phyloP scores from a whole-genome alignment of 1,140 invertebrate species.

The Wasmannia auropunctata region DNA sequence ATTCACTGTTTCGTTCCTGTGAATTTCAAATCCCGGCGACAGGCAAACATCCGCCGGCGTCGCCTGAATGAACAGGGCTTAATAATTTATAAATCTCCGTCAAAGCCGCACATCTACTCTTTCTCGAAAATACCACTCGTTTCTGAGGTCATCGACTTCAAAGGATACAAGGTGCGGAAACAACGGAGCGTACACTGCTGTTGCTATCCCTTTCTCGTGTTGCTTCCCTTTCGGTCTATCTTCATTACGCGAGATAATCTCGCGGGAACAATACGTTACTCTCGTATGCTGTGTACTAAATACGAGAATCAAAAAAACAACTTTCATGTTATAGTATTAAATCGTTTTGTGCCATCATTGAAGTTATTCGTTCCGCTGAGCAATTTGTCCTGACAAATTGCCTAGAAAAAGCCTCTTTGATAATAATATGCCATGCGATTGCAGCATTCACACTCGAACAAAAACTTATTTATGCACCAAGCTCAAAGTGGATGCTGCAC shows the following conservation, averaged over 20 bases:
- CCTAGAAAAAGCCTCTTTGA: conserved; percentile 11
- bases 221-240: conserved; percentile 16
- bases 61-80: conserved; percentile 33
- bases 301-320: conserved; percentile 5
- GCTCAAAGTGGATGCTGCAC: background rate
- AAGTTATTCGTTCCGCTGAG: background rate
- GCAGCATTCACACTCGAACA: background rate
- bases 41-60: conserved; percentile 30
- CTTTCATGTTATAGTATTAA: conserved; percentile 9
- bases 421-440: background rate
- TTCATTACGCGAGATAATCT: conserved; percentile 41
- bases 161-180: background rate
- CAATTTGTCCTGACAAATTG: conserved; percentile 35
- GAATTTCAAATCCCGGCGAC: conserved; percentile 45
- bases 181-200: background rate
- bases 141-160: conserved; percentile 26
- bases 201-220: background rate
- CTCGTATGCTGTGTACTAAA: conserved; percentile 10
- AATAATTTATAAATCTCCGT: conserved; percentile 56
- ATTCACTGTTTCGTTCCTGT: conserved; percentile 51
- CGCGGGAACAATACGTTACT: conserved; percentile 19
- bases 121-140: conserved; percentile 18
- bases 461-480: background rate
- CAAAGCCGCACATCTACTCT: conserved; percentile 26
- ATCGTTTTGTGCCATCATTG: conserved; percentile 23